These are phyloP conservation scores for Rhinichthys klamathensis DNA, from an alignment of 2,113 vertebrate species.

Conservation along the genomic window DNA sequence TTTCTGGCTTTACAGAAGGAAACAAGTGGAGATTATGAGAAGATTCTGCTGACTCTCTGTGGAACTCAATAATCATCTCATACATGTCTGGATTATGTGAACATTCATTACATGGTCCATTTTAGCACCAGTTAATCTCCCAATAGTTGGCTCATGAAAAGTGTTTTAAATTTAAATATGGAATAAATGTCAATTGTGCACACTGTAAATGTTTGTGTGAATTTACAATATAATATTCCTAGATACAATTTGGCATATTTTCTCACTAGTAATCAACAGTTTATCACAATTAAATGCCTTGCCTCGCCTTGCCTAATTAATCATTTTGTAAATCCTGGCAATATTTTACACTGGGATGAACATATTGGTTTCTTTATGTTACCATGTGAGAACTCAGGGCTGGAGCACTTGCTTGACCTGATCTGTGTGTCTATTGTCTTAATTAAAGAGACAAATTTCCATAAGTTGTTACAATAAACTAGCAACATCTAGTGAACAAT, in stretches of 20 bases:
- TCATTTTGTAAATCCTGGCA: background rate
- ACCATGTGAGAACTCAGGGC: background rate
- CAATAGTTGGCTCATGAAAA: background rate
- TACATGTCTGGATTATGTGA: background rate
- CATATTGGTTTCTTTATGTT: background rate
- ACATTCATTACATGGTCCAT: background rate
- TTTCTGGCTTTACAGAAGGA: conserved; percentile 77
- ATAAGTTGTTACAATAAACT: background rate
- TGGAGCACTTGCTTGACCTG: background rate
- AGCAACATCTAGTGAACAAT: background rate
- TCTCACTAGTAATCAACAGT: background rate
- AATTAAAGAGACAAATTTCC: background rate
- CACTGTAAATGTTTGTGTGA: background rate
- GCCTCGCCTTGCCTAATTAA: too few species aligned
- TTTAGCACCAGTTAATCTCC: background rate
- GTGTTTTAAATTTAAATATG: background rate
- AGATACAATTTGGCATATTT: background rate
- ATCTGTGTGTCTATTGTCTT: background rate
- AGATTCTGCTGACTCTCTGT: conserved; percentile 83
- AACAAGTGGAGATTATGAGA: conserved; percentile 85
- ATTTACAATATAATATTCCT: background rate
- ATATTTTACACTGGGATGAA: background rate
- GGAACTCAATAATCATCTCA: conserved; percentile 58
- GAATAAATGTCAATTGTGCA: background rate
- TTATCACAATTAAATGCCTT: background rate